Evolutionary conservation across 1,140 invertebrate species (phyloP), one percentile per base, ranked within the genome.

Genomic region (Portunus trituberculatus): DNA sequence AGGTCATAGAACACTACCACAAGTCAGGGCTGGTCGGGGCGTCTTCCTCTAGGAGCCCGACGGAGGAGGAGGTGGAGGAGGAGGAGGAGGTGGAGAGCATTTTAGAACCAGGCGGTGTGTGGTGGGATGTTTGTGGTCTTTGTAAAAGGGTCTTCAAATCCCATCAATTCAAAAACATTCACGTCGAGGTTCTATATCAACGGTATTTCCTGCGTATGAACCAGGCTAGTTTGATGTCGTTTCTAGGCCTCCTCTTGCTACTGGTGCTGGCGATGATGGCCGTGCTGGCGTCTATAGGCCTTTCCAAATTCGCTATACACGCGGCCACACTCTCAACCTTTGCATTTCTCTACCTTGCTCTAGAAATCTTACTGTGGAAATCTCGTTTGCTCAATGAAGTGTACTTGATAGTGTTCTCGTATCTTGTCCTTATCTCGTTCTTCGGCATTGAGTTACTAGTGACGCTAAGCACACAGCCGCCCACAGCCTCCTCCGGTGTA

Each of bases 131-230:
- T n/a, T 96, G 87, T 94, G 92, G 83, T 88, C 96, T 97, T 96
- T 95, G 97, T 96, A 31, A 96, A 96, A 96, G 97, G 7, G 97
- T 97, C 6, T 97, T 97, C 95, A 96, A 97, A 4, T 98, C 98
- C 52, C 98, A 98, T 97, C 97, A 97, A 96, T 98, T 98, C 97
- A 98, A 98, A 96, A 98, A 96, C 76, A 96, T 96, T 87, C 97
- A 98, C 98, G 98, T 99, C 96, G 99, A 99, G 97, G 98, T 98
- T 97, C 97, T 99, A 87, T 99, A 99, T 97, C 98, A 99, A 97
- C 97, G 98, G 84, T 99, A 99, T 97, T 99, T 99, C 97, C 97
- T 99, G 93, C 98, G 98, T 94, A 98, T 99, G 98, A 99, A 99
- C 97, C 98, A 99, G 97, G 98, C 98, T 96, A 99, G 99, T 97